These are phyloP conservation scores for Drosophila borborema DNA, from an alignment of 2,888 invertebrate genomes.

Conservation along the genomic window DNA sequence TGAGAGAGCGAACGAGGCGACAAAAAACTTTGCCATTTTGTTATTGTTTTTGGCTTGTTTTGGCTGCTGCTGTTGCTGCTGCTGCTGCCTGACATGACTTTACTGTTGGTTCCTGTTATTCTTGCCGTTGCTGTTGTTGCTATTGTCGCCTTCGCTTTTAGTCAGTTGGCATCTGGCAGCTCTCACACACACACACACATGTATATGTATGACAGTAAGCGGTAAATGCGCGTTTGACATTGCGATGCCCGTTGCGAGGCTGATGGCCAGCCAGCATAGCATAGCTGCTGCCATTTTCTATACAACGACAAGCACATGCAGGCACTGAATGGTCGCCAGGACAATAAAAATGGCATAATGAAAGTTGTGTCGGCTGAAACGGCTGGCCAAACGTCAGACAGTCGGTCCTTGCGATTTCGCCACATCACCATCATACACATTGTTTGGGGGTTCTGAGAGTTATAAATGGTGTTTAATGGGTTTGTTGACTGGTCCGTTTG, in stretches of 20 bases:
- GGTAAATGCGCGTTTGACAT: constrained; percentile 65
- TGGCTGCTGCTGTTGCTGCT: constrained; percentile 34
- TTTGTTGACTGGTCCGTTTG: constrained; percentile 71
- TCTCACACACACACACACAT: constrained; percentile 4
- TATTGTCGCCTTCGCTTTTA: constrained; percentile 35
- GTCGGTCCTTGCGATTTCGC: constrained; percentile 1
- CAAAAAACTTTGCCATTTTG: constrained; percentile 52
- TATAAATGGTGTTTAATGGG: constrained; percentile 78
- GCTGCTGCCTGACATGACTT: constrained; percentile 38
- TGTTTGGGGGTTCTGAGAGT: constrained; percentile 23
- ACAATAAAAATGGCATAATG: constrained; percentile 78
- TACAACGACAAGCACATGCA: constrained; percentile 48
- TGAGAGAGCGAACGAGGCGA: constrained; percentile 10
- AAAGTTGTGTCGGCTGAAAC: constrained; percentile 58
- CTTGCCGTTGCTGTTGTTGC: constrained; percentile 15
- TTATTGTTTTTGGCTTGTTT: constrained; percentile 57
- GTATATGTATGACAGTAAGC: constrained; percentile 35
- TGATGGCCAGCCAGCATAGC: constrained; percentile 42
- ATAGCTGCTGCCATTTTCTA: constrained; percentile 61
- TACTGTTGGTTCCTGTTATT: constrained; percentile 19
- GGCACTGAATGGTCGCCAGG: constrained; percentile 65
- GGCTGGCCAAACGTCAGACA: neutral
- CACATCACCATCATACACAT: constrained; percentile 8
- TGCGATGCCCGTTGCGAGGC: constrained; percentile 45
- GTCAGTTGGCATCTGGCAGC: constrained; percentile 51